Conservation (phyloP, 2,888 invertebrate species). For the Podabrus alpinus region DNA sequence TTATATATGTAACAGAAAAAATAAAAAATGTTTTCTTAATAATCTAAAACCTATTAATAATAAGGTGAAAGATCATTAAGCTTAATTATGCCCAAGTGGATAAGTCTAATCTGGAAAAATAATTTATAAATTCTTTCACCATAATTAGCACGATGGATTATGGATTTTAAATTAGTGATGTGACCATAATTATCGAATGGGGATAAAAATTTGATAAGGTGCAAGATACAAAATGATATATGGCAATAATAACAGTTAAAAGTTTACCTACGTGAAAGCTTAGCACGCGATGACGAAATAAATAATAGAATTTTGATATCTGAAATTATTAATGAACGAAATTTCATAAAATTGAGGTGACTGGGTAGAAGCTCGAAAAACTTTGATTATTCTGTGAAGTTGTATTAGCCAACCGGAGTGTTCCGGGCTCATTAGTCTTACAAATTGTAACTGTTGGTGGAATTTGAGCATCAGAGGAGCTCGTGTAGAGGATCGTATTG, state of each 20-base stretch:
- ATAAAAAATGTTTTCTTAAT: background rate
- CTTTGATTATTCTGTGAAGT: background rate
- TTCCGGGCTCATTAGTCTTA: background rate
- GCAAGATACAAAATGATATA: background rate
- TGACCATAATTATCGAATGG: background rate
- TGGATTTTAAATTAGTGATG: background rate
- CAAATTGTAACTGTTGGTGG: background rate
- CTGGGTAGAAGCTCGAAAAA: background rate
- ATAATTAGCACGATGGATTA: background rate
- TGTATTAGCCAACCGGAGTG: background rate
- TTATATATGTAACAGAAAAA: no score
- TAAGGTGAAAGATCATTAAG: conserved; percentile 8
- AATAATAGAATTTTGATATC: background rate
- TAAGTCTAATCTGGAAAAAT: background rate
- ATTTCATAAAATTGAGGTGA: background rate
- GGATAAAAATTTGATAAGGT: background rate
- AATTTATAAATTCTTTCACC: background rate
- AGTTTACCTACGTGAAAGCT: background rate
- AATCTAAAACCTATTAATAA: background rate
- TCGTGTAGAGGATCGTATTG: background rate
- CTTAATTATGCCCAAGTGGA: conserved; percentile 11
- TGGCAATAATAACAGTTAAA: background rate
- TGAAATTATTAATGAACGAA: background rate
- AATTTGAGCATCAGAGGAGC: background rate
- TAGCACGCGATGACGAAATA: background rate